phyloP scores from a whole-genome alignment of 1,140 invertebrate genomes.

The Oedothorax gibbosus region DNA sequence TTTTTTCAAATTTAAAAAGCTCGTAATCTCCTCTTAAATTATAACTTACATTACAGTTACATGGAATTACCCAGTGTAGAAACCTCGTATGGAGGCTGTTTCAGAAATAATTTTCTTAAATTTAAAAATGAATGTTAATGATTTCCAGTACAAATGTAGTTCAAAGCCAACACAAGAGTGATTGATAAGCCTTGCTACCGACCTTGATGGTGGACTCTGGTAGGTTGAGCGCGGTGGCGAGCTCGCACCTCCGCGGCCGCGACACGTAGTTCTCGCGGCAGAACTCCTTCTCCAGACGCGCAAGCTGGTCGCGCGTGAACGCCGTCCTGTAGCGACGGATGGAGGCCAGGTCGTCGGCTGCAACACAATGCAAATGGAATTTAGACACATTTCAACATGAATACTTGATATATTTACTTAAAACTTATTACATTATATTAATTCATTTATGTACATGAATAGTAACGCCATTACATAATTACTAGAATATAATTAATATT shows the following conservation, averaged over 20 bases:
- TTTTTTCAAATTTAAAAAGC: too few relatives aligned
- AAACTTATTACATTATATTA: neutral
- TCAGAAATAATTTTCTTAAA: too few relatives aligned
- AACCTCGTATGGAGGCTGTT: too few relatives aligned
- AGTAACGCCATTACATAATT: neutral
- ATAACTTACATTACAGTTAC: too few relatives aligned
- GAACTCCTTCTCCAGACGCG: conserved; percentile 96
- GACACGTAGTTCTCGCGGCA: conserved; percentile 98
- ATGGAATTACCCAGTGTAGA: too few relatives aligned
- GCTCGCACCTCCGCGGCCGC: conserved; percentile 90
- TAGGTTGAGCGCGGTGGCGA: conserved; percentile 92
- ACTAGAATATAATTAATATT: too few relatives aligned
- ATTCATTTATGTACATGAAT: neutral
- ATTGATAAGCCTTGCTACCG: too few relatives aligned
- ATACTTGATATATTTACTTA: neutral
- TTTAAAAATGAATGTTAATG: too few relatives aligned
- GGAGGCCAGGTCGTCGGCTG: conserved; percentile 61
- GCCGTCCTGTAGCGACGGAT: conserved; percentile 95
- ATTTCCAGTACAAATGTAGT: too few relatives aligned
- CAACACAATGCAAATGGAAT: neutral
- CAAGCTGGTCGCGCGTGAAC: conserved; percentile 95
- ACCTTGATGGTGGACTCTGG: conserved; percentile 99
- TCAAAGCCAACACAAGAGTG: too few relatives aligned
- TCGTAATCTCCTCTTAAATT: too few relatives aligned
- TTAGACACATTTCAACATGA: neutral